Conservation (phyloP, 1,140 invertebrate species). For the Ephestia elutella region DNA sequence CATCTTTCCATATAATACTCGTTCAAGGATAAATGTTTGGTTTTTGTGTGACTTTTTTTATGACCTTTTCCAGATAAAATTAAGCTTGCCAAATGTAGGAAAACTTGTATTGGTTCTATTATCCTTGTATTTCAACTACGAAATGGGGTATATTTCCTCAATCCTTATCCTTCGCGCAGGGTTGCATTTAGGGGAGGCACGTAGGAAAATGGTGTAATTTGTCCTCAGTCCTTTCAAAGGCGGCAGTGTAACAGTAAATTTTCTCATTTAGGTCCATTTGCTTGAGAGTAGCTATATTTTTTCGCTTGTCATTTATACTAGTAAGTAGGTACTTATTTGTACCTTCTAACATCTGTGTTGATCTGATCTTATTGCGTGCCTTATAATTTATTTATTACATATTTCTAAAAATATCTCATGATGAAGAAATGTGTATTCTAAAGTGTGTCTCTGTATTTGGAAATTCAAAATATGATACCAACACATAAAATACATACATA, state of each 20-base stretch:
- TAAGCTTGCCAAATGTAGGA: neutral
- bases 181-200: neutral
- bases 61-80: neutral
- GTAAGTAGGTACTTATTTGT: too few species aligned
- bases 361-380: too few species aligned
- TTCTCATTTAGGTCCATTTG: neutral
- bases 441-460: too few species aligned
- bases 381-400: too few species aligned
- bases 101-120: neutral
- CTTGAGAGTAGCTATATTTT: neutral
- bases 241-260: neutral
- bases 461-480: too few species aligned
- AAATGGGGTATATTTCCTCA: neutral
- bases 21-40: neutral
- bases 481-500: too few species aligned
- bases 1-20: neutral
- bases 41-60: neutral
- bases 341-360: too few species aligned
- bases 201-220: slow-evolving; percentile 3
- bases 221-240: neutral
- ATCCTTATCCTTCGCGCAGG: neutral
- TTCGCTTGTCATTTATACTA: neutral
- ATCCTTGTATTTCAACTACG: neutral
- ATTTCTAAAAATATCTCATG: too few species aligned
- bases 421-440: too few species aligned